Conservation (phyloP, 2,113 vertebrate genomes). For the Amia ocellicauda region DNA sequence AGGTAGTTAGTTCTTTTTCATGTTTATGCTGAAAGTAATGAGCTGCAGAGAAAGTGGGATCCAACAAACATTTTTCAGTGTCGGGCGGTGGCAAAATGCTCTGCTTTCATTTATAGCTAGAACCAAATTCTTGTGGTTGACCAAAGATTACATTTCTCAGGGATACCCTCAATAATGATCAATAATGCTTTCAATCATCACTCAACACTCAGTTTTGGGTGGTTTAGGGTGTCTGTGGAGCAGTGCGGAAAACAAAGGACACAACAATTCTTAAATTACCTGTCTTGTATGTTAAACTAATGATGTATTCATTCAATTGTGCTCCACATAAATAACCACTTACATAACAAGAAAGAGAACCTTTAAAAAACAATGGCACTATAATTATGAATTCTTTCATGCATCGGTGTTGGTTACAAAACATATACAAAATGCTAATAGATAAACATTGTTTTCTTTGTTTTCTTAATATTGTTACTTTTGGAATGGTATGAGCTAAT, state of each 20-base stretch:
- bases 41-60: conserved; percentile 27
- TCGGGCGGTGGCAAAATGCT: conserved; percentile 23
- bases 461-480: no score
- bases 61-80: conserved; percentile 24
- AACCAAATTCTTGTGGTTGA: conserved; percentile 25
- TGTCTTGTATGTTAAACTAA: not conserved
- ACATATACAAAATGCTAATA: no score
- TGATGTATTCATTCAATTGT: not conserved
- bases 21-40: conserved; percentile 30
- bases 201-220: conserved; percentile 42
- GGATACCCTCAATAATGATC: not conserved
- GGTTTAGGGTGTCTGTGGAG: conserved; percentile 33
- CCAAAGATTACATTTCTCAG: conserved; percentile 35
- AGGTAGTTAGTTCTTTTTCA: conserved; percentile 28
- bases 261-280: not conserved
- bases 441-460: no score
- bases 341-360: no score
- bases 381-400: no score
- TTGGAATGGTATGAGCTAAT: no score
- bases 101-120: conserved; percentile 39
- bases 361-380: no score
- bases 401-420: no score
- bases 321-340: no score
- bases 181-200: conserved; percentile 41
- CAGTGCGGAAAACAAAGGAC: conserved; percentile 11